These are phyloP conservation scores for Ictalurus furcatus DNA, from an alignment of 2,113 vertebrate genomes.

Conservation along the genomic window DNA sequence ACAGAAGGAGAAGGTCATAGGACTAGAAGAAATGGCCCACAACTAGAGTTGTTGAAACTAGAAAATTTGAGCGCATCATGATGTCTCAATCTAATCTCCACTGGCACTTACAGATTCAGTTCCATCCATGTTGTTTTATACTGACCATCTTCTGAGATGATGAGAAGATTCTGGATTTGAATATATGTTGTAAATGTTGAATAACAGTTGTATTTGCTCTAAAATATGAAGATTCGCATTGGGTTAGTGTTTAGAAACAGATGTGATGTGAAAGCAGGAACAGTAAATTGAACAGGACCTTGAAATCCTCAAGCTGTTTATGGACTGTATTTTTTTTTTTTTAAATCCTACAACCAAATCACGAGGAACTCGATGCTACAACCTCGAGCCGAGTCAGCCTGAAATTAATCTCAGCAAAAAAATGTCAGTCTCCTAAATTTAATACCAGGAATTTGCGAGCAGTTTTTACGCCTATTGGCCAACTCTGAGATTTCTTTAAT, in stretches of 20 bases:
- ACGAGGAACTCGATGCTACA: conserved; percentile 9
- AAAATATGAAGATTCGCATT: background rate
- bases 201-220: background rate
- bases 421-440: conserved; percentile 49
- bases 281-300: conserved; percentile 11
- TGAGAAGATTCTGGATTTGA: background rate
- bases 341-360: conserved; percentile 14
- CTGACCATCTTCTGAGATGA: background rate
- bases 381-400: conserved; percentile 38
- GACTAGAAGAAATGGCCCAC: background rate
- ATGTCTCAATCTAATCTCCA: background rate
- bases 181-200: background rate
- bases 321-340: conserved; percentile 19
- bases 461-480: conserved; percentile 53
- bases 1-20: background rate
- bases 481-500: conserved; percentile 59
- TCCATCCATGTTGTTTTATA: background rate
- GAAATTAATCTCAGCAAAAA: conserved; percentile 56
- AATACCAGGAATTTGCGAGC: conserved; percentile 55
- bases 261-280: conserved; percentile 1
- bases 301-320: conserved; percentile 25
- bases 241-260: background rate
- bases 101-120: background rate
- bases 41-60: background rate
- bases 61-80: background rate